Evolutionary conservation across 2,888 invertebrate species (phyloP).

Genomic region (Acanthosepion pharaonis): DNA sequence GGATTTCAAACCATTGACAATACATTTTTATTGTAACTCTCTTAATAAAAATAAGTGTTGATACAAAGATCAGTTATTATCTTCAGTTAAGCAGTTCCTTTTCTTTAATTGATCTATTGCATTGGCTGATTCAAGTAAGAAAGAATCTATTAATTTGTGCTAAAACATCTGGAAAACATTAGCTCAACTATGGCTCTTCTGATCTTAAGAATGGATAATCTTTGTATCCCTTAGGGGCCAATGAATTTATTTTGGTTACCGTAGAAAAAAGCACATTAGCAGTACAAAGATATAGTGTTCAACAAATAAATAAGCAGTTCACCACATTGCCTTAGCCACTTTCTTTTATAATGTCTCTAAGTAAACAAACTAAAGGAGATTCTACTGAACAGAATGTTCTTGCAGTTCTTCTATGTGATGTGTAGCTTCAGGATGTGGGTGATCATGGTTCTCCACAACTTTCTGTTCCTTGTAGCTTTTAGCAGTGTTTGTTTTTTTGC

Average conservation of each 20-base stretch:
- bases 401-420: not conserved
- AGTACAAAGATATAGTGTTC: not conserved
- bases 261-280: not conserved
- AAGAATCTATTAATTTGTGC: not conserved
- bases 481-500: no score
- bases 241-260: not conserved
- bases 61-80: not conserved
- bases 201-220: not conserved
- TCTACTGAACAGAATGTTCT: not conserved
- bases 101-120: not conserved
- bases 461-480: no score
- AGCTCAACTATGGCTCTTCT: not conserved
- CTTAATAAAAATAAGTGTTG: not conserved
- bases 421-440: no score
- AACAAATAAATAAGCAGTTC: not conserved
- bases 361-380: not conserved
- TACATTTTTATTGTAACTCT: not conserved
- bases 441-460: no score
- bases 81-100: not conserved
- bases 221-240: not conserved
- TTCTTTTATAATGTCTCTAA: not conserved
- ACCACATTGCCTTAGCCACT: not conserved
- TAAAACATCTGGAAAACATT: slow-evolving; percentile 33
- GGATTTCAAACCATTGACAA: no score
- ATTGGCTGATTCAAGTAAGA: not conserved